Conservation (phyloP, 1,140 invertebrate species). For the Diplogasteroides magnus region DNA sequence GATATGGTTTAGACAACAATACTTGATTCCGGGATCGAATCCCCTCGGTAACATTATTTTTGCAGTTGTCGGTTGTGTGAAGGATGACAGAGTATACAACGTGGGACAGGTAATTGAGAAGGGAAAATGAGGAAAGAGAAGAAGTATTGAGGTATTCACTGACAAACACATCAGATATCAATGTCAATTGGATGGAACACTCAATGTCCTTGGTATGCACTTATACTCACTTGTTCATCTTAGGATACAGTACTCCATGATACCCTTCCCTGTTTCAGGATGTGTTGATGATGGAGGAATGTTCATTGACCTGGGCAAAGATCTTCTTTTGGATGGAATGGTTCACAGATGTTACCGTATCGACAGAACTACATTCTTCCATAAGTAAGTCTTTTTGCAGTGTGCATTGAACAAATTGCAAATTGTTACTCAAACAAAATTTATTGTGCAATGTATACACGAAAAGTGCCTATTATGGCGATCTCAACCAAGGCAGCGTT, state of each 20-base stretch:
- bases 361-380: conserved; percentile 52
- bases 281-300: conserved; percentile 48
- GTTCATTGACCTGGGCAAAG: conserved; percentile 50
- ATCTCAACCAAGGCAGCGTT: too few relatives aligned
- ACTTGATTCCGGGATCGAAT: too few relatives aligned
- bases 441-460: too few relatives aligned
- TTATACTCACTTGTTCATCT: not conserved
- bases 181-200: conserved; percentile 37
- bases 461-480: too few relatives aligned
- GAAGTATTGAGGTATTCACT: conserved; percentile 52
- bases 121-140: too few relatives aligned
- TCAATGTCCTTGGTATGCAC: conserved; percentile 41
- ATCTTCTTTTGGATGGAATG: conserved; percentile 49
- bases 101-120: conserved; percentile 41
- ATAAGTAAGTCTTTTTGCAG: conserved; percentile 35
- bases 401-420: too few relatives aligned
- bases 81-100: conserved; percentile 38
- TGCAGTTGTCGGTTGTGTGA: conserved; percentile 49
- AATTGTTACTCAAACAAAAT: too few relatives aligned
- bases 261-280: conserved; percentile 21
- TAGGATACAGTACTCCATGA: not conserved
- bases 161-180: conserved; percentile 54
- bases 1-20: too few relatives aligned
- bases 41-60: too few relatives aligned
- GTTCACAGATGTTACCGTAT: conserved; percentile 51